Base-by-base conservation (phyloP, 2,888 invertebrate species). In the Selenia dentaria region DNA sequence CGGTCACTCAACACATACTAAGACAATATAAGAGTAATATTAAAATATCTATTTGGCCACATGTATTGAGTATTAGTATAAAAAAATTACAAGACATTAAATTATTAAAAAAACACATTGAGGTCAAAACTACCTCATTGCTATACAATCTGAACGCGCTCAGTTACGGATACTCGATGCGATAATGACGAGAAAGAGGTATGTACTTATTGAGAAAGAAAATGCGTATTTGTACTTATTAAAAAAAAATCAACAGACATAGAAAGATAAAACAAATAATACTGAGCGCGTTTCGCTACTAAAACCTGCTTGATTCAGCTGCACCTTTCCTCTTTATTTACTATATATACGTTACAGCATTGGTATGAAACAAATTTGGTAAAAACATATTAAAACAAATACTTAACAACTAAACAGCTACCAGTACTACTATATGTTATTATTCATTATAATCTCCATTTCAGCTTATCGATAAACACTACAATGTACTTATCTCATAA, bases 281-380 rank as follows among this genome's bases (percentile, higher is more conserved):
- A 40, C 12, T 35, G 43, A 38, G 45, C 47, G 36, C 35, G 44
- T 12, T 9, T 26, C 16, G 16, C 4, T 16, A 33, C 25, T 22
- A 24, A 10, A 26, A 48, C 45, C 32, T 26, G 39, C 36, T 37
- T 32, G 39, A 37, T 45, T 57, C 45, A 64, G 62, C 66, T 69
- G 71, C 74, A 64, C 64, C 69, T 66, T 60, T 55, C 55, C 61
- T 65, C 59, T 64, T 57, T 67, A 73, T 70, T 72, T 68, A 75
- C 68, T 78, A 79, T 65, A 75, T 71, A 79, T 65, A 75, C 71
- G 71, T 82, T 82, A 83, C 78, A 83, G 80, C 88, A 89, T 88
- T 89, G 89, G 88, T 88, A 88, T 88, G 75, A 79, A 80, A 82
- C 75, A 70, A 87, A 87, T 87, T 89, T 88, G 87, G 88, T 87